Evolutionary conservation across 2,888 invertebrate species (phyloP), one percentile per base, ranked within the genome.

Genomic region (Nycteola revayana): DNA sequence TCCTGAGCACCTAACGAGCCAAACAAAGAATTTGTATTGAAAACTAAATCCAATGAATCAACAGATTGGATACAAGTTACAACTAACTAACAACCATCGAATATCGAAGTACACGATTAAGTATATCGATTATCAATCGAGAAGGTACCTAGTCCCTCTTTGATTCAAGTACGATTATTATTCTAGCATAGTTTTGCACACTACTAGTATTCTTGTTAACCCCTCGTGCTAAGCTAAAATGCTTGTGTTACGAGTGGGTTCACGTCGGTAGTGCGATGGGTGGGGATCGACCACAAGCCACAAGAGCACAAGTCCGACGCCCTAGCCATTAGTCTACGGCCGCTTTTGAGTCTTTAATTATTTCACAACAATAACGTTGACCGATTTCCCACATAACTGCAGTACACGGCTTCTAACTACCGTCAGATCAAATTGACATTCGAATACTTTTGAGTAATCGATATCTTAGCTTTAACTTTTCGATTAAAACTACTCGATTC

Each of bases 21-120:
- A 60, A 67, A 75, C 76, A 78, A 78, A 69, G 65, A 69, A 64
- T 73, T 68, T 63, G 66, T 73, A 75, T 75, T 76, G 66, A 75
- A 78, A 80, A 82, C 79, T 81, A 81, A 79, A 77, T 73, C 76
- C 75, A 66, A 80, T 81, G 81, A 82, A 72, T 81, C 76, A 77
- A 66, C 80, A 80, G 54, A 73, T 78, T 71, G 58, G 53, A 14
- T 14, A 14, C 14, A 14, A 14, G 14, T 14, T 14, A 5, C 14
- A 47, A 55, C 50, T 69, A 75, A 55, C 50, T 69, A 75, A 73
- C 70, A 64, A 60, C 53, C 57, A 55, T 54, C 45, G 46, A 39
- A 50, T 61, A 60, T 62, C 57, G 50, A 58, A 52, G 33, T 56
- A 51, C 60, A 59, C 59, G 72, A 72, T 74, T 75, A 69, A 57